A percentile compares a stretch with the other conserved stretches of the same genome.
Evolutionary conservation across 2,888 invertebrate species (phyloP).

Genomic region (Drosophila mayaguana): DNA sequence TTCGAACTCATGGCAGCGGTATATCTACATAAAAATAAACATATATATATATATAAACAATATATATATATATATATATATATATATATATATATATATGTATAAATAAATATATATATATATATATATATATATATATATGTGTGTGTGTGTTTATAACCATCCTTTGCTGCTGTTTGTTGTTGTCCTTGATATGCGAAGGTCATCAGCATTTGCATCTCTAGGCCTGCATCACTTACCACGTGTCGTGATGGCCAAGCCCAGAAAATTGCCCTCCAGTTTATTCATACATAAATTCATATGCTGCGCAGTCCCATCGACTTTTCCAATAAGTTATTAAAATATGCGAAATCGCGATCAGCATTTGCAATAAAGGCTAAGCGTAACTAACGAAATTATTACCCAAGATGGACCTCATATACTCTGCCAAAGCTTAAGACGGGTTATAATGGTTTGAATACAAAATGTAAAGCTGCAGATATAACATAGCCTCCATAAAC

Average conservation of each 20-base stretch:
- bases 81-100: too few species aligned
- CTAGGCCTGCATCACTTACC: constrained; percentile 39
- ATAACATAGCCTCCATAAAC: too few species aligned
- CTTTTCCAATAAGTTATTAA: constrained; percentile 71
- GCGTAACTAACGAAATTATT: constrained; percentile 59
- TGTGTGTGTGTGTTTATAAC: not conserved
- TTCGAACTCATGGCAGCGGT: not conserved
- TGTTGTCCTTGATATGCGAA: constrained; percentile 67
- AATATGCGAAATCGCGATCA: constrained; percentile 60
- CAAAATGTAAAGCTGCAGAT: too few species aligned
- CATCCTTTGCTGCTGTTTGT: constrained; percentile 5
- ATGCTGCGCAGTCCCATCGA: constrained; percentile 31
- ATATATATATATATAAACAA: too few species aligned
- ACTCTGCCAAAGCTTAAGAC: not conserved
- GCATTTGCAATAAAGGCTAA: constrained; percentile 61
- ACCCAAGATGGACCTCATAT: constrained; percentile 12
- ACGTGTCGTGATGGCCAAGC: constrained; percentile 70
- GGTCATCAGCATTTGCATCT: constrained; percentile 77
- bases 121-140: not conserved
- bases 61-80: too few species aligned
- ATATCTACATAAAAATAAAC: too few species aligned
- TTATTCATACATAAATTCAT: constrained; percentile 74
- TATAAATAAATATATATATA: too few species aligned
- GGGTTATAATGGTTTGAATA: too few species aligned
- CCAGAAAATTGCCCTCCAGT: constrained; percentile 62